Conservation (phyloP, 2,113 vertebrate species). For the Dunckerocampus dactyliophorus region DNA sequence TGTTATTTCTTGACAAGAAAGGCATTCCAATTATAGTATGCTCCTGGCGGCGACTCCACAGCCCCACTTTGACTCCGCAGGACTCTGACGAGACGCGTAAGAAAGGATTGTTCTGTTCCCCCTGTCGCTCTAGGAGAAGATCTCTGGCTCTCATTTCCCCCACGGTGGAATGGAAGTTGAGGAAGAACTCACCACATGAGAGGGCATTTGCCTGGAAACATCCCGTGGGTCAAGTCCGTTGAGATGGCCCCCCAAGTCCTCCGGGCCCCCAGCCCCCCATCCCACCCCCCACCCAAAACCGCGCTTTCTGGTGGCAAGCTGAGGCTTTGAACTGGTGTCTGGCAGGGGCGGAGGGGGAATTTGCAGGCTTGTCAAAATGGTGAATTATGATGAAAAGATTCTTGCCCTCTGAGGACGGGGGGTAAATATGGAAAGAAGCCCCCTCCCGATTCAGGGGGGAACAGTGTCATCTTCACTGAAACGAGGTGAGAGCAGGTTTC, state of each 20-base stretch:
- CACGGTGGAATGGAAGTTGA: constrained; percentile 25
- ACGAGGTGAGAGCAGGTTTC: neutral
- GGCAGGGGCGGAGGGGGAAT: constrained; percentile 39
- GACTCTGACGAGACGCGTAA: neutral
- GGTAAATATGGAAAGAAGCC: constrained; percentile 36
- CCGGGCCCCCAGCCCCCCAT: constrained; percentile 12
- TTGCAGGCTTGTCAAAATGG: constrained; percentile 48
- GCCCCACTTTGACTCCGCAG: neutral
- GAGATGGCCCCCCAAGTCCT: constrained; percentile 41
- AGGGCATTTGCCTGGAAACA: constrained; percentile 49
- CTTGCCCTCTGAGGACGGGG: constrained; percentile 38
- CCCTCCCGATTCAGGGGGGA: neutral
- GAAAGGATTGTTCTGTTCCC: neutral
- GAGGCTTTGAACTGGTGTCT: constrained; percentile 51
- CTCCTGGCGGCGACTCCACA: neutral
- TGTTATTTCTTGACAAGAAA: neutral
- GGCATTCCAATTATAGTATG: neutral
- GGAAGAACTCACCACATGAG: constrained; percentile 21
- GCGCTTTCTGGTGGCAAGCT: constrained; percentile 42
- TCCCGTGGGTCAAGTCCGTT: constrained; percentile 51
- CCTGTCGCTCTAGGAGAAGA: too few relatives aligned
- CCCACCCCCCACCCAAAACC: too few relatives aligned
- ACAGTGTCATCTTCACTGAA: neutral
- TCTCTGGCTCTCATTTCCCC: too few relatives aligned
- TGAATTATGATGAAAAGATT: constrained; percentile 58